Evolutionary conservation across 2,113 vertebrate species (phyloP), one percentile per base, ranked within the genome.

Genomic region (Brevimyrus niger): DNA sequence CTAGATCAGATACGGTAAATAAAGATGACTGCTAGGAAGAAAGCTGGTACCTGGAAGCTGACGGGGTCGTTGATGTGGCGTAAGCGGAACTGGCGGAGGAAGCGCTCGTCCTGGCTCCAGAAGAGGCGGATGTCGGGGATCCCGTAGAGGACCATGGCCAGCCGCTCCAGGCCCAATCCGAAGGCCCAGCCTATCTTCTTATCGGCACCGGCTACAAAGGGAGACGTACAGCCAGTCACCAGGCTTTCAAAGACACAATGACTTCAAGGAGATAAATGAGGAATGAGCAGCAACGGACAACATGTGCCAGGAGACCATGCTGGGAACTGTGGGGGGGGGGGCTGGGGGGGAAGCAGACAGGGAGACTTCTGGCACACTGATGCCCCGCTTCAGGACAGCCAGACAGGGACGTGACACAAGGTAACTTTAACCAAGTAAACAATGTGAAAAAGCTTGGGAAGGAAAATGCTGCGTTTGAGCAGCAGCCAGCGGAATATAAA

Each of bases 91-190:
- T 99, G 98, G 46, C 93, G 94, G 89, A 98, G 94, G 95, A 99
- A 99, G 47, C 97, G 97, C 13, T 98, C 96, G 0, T 99, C 98
- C 91, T 95, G 93, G 82, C 98, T 99, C 98, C 98, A 99, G 95
- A 99, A 99, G 11, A 99, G 94, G 3, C 98, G 96, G 94, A 99
- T 99, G 90, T 99, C 98, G 0, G 98, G 97, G 92, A 99, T 98
- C 55, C 94, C 27, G 0, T 97, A 99, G 15, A 99, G 96, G 87
- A 98, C 96, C 98, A 99, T 99, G 90, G 98, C 98, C 91, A 99
- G 93, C 2, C 98, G 95, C 94, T 99, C 98, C 93, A 99, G 93
- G 6, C 98, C 98, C 19, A 99, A 94, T 42, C 98, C 98, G 91
- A 99, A 99, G 0, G 98, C 98, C 98, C 98, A 99, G 90, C 98